These are phyloP conservation scores for Coremacera marginata DNA, from an alignment of 2,888 invertebrate species.

Conservation along the genomic window DNA sequence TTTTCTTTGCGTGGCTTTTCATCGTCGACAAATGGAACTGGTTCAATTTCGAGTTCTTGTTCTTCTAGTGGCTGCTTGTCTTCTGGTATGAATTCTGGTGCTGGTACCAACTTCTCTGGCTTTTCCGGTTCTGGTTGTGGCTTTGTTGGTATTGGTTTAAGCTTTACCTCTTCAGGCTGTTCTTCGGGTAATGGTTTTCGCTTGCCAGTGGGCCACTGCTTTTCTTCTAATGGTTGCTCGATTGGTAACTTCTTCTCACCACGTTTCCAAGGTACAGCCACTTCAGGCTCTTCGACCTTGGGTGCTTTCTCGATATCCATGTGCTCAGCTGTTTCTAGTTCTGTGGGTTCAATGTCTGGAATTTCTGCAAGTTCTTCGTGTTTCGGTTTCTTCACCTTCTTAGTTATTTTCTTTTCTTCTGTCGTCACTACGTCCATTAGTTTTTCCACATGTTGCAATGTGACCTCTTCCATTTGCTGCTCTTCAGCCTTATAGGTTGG, in stretches of 20 bases:
- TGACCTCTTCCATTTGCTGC: constrained; percentile 59
- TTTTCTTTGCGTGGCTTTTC: constrained; percentile 69
- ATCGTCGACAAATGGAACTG: constrained; percentile 59
- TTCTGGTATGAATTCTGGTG: constrained; percentile 59
- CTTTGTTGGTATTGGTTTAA: constrained; percentile 66
- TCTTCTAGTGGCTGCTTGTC: constrained; percentile 61
- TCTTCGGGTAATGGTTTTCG: constrained; percentile 69
- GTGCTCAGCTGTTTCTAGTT: constrained; percentile 63
- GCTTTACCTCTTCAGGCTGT: constrained; percentile 67
- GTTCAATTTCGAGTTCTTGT: constrained; percentile 57
- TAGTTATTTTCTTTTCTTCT: constrained; percentile 61
- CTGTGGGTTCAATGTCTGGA: constrained; percentile 58
- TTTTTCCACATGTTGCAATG: constrained; percentile 62
- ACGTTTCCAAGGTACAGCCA: constrained; percentile 65
- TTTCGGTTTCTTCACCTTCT: constrained; percentile 61
- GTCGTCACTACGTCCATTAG: constrained; percentile 58
- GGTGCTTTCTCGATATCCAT: constrained; percentile 62
- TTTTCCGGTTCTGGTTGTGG: constrained; percentile 58
- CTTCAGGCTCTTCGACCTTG: constrained; percentile 57
- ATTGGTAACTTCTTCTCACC: constrained; percentile 68
- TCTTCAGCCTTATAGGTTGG: constrained; percentile 58
- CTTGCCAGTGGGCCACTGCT: constrained; percentile 67
- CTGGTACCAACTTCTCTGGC: constrained; percentile 58
- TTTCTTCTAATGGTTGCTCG: constrained; percentile 64
- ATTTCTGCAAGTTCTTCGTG: constrained; percentile 63